Base-by-base conservation (phyloP, 1,140 invertebrate genomes). In the Riptortus pedestris region DNA sequence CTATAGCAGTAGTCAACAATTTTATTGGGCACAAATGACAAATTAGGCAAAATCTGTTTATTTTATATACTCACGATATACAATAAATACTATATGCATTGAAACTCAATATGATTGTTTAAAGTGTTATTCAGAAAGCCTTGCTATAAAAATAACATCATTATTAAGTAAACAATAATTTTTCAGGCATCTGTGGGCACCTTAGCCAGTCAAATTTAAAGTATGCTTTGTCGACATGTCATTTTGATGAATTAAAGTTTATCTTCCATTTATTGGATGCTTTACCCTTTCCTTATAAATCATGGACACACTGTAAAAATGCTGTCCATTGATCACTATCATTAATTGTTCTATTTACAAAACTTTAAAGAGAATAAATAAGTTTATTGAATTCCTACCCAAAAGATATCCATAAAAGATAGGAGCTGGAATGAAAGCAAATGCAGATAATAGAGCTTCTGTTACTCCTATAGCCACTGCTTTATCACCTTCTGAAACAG, bases 341-440 rank as follows among this genome's bases (percentile, higher is more conserved):
- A 38, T 14, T 38, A 7, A 38, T 38, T 38, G 14, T 38, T 38
- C 31, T 38, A 38, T 5, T 38, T 38, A 38, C 14, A 38, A 38
- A 38, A 38, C 14, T 38, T 7, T 38, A 38, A 38, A 38, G 14
- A 27, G 22, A 55, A 55, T 9, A 2, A 9, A 27, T 55, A 24
- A 24, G 20, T 27, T 24, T 22, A 9, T 24, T 16, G 20, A 26
- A 24, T 14, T 24, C 51, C 26, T 26, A 73, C 73, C 73, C 43
- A 75, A 28, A n/a, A 75, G 65, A 4, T 60, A 28, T 63, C 74
- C 74, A 58, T 73, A 76, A 9, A 76, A n/a, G n/a, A 75, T 72
- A 3, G 74, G 74, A 43, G 66, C 70, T 4, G 74, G 74, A 14
- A 75, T 69, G 62, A 74, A 74, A 0, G 73, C 70, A 26, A 74